Conservation (phyloP, 2,113 vertebrate genomes). For the Cephalopholis sonnerati region DNA sequence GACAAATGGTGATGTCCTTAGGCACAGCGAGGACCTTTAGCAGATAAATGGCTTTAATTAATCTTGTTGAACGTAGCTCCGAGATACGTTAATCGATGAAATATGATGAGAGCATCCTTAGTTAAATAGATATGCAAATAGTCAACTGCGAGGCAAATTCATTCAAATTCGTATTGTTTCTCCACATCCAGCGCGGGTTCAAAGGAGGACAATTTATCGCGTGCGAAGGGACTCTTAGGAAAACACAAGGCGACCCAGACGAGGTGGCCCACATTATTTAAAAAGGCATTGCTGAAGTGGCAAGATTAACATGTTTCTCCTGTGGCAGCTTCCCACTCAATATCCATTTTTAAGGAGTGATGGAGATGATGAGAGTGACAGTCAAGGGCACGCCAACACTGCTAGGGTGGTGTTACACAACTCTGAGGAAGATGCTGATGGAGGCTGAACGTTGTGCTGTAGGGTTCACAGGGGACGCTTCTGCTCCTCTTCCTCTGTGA, state of each 20-base stretch:
- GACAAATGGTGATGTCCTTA: slow-evolving; percentile 71
- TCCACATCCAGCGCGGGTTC: slow-evolving; percentile 11
- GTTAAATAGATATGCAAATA: slow-evolving; percentile 77
- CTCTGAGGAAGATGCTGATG: slow-evolving; percentile 30
- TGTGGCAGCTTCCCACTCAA: slow-evolving; percentile 7
- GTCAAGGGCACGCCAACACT: slow-evolving; percentile 20
- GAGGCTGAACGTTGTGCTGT: neutral
- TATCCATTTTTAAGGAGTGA: slow-evolving; percentile 51
- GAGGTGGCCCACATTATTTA: slow-evolving; percentile 5
- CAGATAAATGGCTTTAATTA: slow-evolving; percentile 79
- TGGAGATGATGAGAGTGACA: slow-evolving; percentile 43
- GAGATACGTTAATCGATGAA: slow-evolving; percentile 68
- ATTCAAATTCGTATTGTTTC: slow-evolving; percentile 61
- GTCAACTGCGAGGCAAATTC: slow-evolving; percentile 74
- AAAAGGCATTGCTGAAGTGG: slow-evolving; percentile 27
- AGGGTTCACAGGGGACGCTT: neutral
- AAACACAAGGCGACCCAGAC: slow-evolving; percentile 60
- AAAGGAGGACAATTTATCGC: slow-evolving; percentile 36
- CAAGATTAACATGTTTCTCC: neutral
- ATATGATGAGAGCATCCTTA: slow-evolving; percentile 67
- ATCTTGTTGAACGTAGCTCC: slow-evolving; percentile 57
- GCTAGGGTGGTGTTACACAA: slow-evolving; percentile 40
- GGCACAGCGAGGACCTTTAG: slow-evolving; percentile 65
- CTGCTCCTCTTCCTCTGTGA: neutral
- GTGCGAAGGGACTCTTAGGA: slow-evolving; percentile 16